Evolutionary conservation across 2,113 vertebrate species (phyloP).

Genomic region (Heteronetta atricapilla): DNA sequence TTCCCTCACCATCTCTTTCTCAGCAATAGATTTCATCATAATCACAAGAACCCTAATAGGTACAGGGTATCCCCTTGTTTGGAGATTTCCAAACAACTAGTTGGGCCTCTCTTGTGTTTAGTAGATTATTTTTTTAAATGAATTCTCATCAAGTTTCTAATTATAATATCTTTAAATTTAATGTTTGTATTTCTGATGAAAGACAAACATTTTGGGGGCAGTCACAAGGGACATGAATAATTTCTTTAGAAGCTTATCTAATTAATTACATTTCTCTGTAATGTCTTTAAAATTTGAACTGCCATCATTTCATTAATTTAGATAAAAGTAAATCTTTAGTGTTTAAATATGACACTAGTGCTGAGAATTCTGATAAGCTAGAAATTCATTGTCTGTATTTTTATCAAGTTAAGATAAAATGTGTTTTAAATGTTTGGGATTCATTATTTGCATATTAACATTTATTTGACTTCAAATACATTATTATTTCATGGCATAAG

Average conservation of each 20-base stretch:
- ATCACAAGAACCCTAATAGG: background rate
- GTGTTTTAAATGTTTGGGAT: slow-evolving; percentile 9
- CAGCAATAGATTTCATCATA: background rate
- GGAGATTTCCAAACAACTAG: slow-evolving; percentile 8
- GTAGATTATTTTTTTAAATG: slow-evolving; percentile 76
- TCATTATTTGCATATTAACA: background rate
- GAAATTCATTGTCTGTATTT: slow-evolving; percentile 44
- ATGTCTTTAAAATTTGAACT: slow-evolving; percentile 87
- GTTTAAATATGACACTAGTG: slow-evolving; percentile 69
- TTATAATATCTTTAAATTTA: slow-evolving; percentile 81
- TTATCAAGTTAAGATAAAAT: slow-evolving; percentile 11
- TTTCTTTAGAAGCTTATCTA: slow-evolving; percentile 89
- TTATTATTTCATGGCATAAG: background rate
- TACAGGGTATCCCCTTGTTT: slow-evolving; percentile 15
- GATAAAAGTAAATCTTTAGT: slow-evolving; percentile 78
- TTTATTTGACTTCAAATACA: background rate
- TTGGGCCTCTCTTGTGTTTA: slow-evolving; percentile 58
- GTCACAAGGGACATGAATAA: slow-evolving; percentile 89
- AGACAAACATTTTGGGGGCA: slow-evolving; percentile 83
- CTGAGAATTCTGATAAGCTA: slow-evolving; percentile 62
- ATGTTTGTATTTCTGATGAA: slow-evolving; percentile 86
- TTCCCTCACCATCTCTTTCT: background rate
- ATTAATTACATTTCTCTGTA: slow-evolving; percentile 87
- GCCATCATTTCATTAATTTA: slow-evolving; percentile 86
- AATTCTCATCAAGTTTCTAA: slow-evolving; percentile 78